These are phyloP conservation scores for Choloepus hoffmanni DNA, from an alignment of 2,113 vertebrate species.

Conservation along the genomic window DNA sequence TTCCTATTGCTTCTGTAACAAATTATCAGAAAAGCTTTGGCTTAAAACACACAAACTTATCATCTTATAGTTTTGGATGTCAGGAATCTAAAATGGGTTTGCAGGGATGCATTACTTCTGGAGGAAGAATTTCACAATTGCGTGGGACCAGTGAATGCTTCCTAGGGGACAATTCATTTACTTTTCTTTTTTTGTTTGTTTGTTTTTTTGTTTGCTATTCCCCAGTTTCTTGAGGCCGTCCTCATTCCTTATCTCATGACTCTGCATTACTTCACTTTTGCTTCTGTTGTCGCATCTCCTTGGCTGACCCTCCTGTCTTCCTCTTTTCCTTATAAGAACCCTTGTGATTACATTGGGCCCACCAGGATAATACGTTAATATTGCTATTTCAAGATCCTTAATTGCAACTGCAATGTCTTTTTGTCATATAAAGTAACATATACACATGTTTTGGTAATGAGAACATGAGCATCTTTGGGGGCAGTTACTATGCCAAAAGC, in stretches of 20 bases:
- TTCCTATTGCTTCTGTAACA: background rate
- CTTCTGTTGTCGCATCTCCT: background rate
- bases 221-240: background rate
- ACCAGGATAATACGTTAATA: too few species aligned
- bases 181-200: background rate
- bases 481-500: background rate
- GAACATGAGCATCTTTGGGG: background rate
- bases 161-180: background rate
- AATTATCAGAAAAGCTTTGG: background rate
- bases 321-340: background rate
- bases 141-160: too few species aligned
- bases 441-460: background rate
- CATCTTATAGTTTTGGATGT: background rate
- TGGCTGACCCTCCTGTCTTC: background rate
- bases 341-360: background rate
- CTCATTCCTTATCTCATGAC: background rate
- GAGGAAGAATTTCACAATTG: too few species aligned
- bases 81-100: background rate
- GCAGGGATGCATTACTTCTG: background rate
- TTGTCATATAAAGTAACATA: background rate
- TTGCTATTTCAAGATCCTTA: background rate
- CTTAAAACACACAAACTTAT: background rate
- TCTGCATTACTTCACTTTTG: accelerated
- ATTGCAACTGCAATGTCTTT: background rate
- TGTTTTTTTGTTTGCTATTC: too few species aligned